A percentile compares a stretch with the other conserved stretches of the same genome.
Evolutionary conservation across 2,888 invertebrate species (phyloP).

Genomic region (Branchinecta sandiegonensis): DNA sequence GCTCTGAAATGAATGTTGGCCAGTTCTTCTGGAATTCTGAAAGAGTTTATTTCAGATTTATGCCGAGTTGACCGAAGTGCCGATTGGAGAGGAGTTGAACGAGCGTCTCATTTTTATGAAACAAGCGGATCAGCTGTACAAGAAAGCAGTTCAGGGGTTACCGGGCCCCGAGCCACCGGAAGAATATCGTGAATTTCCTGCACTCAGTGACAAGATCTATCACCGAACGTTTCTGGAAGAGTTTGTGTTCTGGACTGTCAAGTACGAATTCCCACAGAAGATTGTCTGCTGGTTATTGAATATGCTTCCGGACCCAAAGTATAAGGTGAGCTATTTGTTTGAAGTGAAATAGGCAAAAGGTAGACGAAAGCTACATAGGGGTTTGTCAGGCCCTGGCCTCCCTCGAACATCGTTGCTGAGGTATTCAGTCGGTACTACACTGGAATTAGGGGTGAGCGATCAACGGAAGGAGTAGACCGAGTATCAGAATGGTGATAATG

Average conservation of each 20-base stretch:
- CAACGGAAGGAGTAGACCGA: too few relatives aligned
- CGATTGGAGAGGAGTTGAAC: conserved; percentile 48
- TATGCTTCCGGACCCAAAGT: conserved; percentile 85
- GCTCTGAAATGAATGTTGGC: too few relatives aligned
- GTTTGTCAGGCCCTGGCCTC: too few relatives aligned
- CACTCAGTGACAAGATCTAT: conserved; percentile 57
- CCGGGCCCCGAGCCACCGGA: conserved; percentile 56
- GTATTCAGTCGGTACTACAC: too few relatives aligned
- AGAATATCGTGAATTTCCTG: conserved; percentile 62
- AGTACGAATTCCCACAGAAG: conserved; percentile 93
- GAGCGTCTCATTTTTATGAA: conserved; percentile 49
- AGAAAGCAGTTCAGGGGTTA: conserved; percentile 62
- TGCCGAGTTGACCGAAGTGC: conserved; percentile 42
- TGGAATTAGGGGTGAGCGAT: too few relatives aligned
- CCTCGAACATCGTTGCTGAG: too few relatives aligned
- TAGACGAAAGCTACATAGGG: too few relatives aligned
- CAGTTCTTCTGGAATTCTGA: too few relatives aligned
- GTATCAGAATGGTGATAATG: too few relatives aligned
- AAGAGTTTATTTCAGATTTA: conserved; percentile 45
- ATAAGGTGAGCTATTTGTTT: conserved; percentile 49
- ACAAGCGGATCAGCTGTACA: conserved; percentile 58
- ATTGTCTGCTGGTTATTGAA: conserved; percentile 85
- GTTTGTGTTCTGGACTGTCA: conserved; percentile 94
- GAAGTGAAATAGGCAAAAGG: too few relatives aligned
- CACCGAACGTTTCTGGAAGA: conserved; percentile 82